Conservation (phyloP, 2,113 vertebrate species). For the Tricholaema leucomelas region DNA sequence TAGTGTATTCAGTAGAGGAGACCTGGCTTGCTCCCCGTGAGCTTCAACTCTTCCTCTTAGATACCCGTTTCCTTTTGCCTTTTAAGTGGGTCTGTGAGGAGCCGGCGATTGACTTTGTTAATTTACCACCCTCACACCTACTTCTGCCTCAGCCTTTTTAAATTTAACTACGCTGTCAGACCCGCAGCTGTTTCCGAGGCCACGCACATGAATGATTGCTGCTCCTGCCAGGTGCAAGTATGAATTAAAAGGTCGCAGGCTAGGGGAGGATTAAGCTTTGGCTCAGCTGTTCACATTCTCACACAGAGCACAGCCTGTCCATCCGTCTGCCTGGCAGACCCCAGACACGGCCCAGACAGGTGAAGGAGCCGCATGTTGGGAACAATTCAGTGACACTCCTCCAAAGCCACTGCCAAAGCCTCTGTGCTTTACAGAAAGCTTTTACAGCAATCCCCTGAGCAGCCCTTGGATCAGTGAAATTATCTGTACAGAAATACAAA, state of each 20-base stretch:
- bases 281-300: constrained; percentile 57
- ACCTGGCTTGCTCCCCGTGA: not conserved
- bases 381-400: not conserved
- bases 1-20: not conserved
- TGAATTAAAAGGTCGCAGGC: not conserved
- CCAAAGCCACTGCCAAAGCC: not conserved
- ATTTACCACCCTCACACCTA: not conserved
- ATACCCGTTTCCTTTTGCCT: not conserved
- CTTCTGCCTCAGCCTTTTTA: not conserved
- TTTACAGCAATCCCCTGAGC: not conserved
- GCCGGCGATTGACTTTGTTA: not conserved
- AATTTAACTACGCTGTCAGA: constrained; percentile 40
- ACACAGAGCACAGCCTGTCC: not conserved
- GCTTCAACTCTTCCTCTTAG: not conserved
- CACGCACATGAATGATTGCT: not conserved
- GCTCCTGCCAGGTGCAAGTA: constrained; percentile 35
- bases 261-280: constrained; percentile 34
- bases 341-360: not conserved
- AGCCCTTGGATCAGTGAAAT: not conserved
- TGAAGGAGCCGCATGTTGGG: not conserved
- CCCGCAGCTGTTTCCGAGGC: constrained; percentile 22
- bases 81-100: not conserved
- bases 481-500: not conserved
- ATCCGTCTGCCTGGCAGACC: not conserved
- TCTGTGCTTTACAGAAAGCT: not conserved